phyloP scores from a whole-genome alignment of 2,113 vertebrate species.

The Chelonoidis abingdonii region DNA sequence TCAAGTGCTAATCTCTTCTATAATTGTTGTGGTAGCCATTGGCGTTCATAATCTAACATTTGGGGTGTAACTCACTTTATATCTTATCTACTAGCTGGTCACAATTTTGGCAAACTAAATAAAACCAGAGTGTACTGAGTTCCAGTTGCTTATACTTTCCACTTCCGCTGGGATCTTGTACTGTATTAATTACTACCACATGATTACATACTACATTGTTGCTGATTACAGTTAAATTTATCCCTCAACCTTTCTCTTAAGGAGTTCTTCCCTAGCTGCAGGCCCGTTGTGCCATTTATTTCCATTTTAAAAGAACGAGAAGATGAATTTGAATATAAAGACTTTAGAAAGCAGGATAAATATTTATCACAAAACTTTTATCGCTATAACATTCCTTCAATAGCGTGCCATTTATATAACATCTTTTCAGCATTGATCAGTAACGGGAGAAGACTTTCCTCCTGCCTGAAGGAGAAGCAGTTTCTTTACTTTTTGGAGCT shows the following conservation, averaged over 20 bases:
- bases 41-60: neutral
- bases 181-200: slow-evolving; percentile 76
- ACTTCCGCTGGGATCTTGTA: slow-evolving; percentile 54
- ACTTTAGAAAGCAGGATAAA: slow-evolving; percentile 7
- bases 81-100: neutral
- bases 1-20: neutral
- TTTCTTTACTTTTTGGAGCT: neutral
- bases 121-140: slow-evolving; percentile 5
- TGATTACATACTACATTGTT: slow-evolving; percentile 71
- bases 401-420: slow-evolving; percentile 46
- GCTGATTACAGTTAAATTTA: slow-evolving; percentile 72
- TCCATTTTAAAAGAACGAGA: slow-evolving; percentile 39
- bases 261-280: slow-evolving; percentile 53
- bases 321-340: neutral
- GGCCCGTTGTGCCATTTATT: slow-evolving; percentile 41
- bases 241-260: slow-evolving; percentile 66
- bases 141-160: slow-evolving; percentile 19
- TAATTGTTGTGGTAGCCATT: neutral
- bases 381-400: slow-evolving; percentile 27
- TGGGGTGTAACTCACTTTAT: neutral
- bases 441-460: neutral
- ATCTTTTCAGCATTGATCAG: neutral
- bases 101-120: neutral
- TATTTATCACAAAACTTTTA: neutral
- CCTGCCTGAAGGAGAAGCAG: neutral